Evolutionary conservation across 2,888 invertebrate genomes (phyloP).

Genomic region (Mesodorylaimus sp.): DNA sequence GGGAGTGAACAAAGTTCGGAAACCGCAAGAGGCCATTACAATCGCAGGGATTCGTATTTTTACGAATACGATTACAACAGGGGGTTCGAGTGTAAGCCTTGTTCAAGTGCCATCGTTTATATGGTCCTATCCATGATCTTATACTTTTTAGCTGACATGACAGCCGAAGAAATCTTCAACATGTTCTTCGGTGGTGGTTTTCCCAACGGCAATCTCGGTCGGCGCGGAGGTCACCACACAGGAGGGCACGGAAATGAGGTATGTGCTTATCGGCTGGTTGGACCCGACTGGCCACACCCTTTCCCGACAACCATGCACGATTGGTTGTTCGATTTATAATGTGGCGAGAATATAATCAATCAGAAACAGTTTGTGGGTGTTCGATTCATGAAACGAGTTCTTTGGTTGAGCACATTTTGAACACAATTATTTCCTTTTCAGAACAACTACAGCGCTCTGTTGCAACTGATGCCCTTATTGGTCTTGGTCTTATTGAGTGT

Average conservation of each 20-base stretch:
- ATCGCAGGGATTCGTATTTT: slow-evolving; percentile 22
- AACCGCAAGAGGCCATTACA: no score
- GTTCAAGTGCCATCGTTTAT: no score
- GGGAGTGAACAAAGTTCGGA: slow-evolving; percentile 45
- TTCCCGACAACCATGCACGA: no score
- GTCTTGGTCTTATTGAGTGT: slow-evolving; percentile 77
- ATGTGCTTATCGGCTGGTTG: no score
- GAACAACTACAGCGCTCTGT: slow-evolving; percentile 46
- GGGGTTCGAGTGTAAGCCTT: slow-evolving; percentile 57
- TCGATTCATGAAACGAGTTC: no score
- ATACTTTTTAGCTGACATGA: slow-evolving; percentile 53
- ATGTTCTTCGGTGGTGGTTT: slow-evolving; percentile 91
- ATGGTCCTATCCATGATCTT: background rate
- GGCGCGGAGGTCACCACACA: no score
- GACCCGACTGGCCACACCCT: no score
- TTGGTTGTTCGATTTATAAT: no score
- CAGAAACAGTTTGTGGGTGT: no score
- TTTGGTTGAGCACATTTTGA: background rate
- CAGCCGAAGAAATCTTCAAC: slow-evolving; percentile 91
- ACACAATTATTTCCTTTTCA: slow-evolving; percentile 19
- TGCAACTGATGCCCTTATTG: slow-evolving; percentile 78
- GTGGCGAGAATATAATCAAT: no score
- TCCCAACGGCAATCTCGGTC: slow-evolving; percentile 29
- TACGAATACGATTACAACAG: slow-evolving; percentile 53
- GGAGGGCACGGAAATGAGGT: no score